A percentile compares a stretch with the other conserved stretches of the same genome.
Evolutionary conservation across 1,140 invertebrate species (phyloP).

Genomic region (Drosophila quadrilineata): DNA sequence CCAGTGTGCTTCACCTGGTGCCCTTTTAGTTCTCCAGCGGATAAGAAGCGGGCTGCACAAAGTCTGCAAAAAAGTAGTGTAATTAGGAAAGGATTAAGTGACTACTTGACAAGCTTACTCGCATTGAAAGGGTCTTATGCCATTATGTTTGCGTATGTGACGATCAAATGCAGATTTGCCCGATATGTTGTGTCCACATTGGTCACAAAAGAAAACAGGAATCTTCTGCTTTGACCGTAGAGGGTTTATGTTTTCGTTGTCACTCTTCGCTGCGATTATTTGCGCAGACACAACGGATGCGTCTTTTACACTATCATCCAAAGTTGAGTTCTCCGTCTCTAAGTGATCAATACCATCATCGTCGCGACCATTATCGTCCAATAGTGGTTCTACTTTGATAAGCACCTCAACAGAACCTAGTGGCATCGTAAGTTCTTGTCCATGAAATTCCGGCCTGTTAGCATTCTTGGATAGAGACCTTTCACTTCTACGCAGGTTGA

Average conservation of each 20-base stretch:
- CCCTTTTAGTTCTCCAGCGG: slow-evolving; percentile 67
- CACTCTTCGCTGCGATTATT: too few species aligned
- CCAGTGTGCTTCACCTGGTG: slow-evolving; percentile 66
- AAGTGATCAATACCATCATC: slow-evolving; percentile 52
- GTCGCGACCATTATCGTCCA: slow-evolving; percentile 1
- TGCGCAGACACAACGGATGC: too few species aligned
- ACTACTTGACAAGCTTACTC: slow-evolving; percentile 31
- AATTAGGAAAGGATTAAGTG: background rate
- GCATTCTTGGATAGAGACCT: slow-evolving; percentile 4
- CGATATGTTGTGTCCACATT: slow-evolving; percentile 55
- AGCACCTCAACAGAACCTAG: slow-evolving; percentile 40
- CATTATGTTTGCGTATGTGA: slow-evolving; percentile 62
- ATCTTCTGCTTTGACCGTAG: slow-evolving; percentile 39
- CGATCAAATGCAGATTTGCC: slow-evolving; percentile 64
- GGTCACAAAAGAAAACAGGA: slow-evolving; percentile 60
- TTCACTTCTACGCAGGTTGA: slow-evolving; percentile 38
- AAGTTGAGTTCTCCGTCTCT: slow-evolving; percentile 5
- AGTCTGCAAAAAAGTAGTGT: slow-evolving; percentile 9
- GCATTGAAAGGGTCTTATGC: slow-evolving; percentile 62
- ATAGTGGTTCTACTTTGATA: slow-evolving; percentile 51
- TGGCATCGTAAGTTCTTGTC: too few species aligned
- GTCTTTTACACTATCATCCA: background rate
- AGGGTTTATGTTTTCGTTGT: slow-evolving; percentile 6
- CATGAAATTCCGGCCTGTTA: background rate
- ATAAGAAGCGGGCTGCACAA: slow-evolving; percentile 65